phyloP scores from a whole-genome alignment of 2,113 vertebrate species.

The Zosterops japonicus region DNA sequence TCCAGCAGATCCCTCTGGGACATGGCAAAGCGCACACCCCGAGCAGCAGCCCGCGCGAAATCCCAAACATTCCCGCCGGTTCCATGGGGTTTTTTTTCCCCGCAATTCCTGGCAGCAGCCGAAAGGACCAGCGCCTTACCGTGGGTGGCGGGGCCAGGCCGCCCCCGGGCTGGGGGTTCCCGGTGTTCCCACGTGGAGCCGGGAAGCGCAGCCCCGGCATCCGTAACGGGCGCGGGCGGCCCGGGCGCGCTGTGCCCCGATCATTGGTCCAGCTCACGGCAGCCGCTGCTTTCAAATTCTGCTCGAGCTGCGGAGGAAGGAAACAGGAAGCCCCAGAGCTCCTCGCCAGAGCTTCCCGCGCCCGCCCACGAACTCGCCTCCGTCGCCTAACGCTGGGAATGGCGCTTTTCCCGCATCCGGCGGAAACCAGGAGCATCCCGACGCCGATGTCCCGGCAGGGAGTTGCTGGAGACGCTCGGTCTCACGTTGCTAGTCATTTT shows the following conservation, averaged over 20 bases:
- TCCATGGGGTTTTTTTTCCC: neutral
- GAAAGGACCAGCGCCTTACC: neutral
- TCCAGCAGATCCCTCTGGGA: neutral
- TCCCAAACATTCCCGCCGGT: neutral
- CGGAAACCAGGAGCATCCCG: neutral
- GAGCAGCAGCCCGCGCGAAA: neutral
- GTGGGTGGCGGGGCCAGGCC: neutral
- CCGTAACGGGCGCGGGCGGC: conserved; percentile 48
- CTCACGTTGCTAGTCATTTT: accelerated
- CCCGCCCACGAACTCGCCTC: neutral
- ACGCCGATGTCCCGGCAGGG: accelerated
- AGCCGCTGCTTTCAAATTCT: conserved; percentile 70
- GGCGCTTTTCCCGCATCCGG: neutral
- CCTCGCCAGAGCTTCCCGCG: neutral
- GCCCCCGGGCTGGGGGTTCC: neutral
- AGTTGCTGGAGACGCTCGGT: too few relatives aligned
- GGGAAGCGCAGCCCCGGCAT: neutral
- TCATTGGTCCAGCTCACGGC: conserved; percentile 54
- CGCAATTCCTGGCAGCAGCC: neutral
- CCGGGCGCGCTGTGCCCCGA: neutral
- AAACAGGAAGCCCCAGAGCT: conserved; percentile 77
- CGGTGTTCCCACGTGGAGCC: neutral
- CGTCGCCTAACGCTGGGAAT: neutral
- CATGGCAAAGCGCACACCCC: neutral
- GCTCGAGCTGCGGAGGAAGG: conserved; percentile 67